phyloP scores from a whole-genome alignment of 2,797 vertebrate species.

The Luscinia luscinia region DNA sequence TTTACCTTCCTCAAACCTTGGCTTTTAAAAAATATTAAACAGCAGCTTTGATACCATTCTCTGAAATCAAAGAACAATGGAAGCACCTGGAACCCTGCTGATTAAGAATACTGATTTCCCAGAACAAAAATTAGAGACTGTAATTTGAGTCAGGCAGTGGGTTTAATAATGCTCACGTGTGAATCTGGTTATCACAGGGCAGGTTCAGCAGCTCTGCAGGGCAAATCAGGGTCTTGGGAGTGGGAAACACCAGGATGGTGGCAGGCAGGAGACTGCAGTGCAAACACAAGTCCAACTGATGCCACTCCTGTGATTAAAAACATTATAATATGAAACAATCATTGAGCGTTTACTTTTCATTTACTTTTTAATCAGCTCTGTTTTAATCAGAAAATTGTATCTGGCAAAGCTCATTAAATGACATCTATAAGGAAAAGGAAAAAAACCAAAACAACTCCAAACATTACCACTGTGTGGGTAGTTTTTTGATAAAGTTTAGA shows the following conservation, averaged over 20 bases:
- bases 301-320: slow-evolving; percentile 45
- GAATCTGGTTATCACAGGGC: background rate
- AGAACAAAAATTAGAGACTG: slow-evolving; percentile 15
- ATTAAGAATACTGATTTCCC: slow-evolving; percentile 29
- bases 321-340: slow-evolving; percentile 60
- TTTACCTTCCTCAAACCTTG: slow-evolving; percentile 45
- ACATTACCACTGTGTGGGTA: slow-evolving; percentile 10
- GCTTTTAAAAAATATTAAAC: slow-evolving; percentile 18
- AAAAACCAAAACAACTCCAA: background rate
- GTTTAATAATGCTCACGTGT: background rate
- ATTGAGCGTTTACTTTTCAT: slow-evolving; percentile 75
- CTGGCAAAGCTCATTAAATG: slow-evolving; percentile 62
- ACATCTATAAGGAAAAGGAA: slow-evolving; percentile 56
- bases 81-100: slow-evolving; percentile 31
- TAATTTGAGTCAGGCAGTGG: background rate
- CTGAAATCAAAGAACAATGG: slow-evolving; percentile 34
- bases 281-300: slow-evolving; percentile 52
- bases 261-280: slow-evolving; percentile 1
- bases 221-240: background rate
- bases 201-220: background rate
- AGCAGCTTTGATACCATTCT: slow-evolving; percentile 10
- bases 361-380: slow-evolving; percentile 77
- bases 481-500: slow-evolving; percentile 27
- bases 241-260: background rate
- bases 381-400: slow-evolving; percentile 80